Base-by-base conservation (phyloP, 2,797 vertebrate species). In the Prunella strophiata region DNA sequence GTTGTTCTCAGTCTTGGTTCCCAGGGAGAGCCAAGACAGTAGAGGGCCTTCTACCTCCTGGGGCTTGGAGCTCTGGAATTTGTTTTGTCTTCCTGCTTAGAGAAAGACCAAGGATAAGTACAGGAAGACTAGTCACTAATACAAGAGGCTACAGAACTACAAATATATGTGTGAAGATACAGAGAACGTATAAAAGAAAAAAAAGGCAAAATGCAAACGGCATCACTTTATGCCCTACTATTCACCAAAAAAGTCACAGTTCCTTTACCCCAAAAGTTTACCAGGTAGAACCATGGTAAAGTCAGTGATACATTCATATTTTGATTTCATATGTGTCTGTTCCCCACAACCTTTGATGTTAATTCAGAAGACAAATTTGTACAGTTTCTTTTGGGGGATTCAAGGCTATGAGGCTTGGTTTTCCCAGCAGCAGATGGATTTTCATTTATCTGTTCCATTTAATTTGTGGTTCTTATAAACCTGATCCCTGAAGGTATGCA, bases 381-480 rank as follows among this genome's bases (percentile, higher is more conserved):
- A 52, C 20, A 20, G 58, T 70, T 89, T 86, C 87, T 93, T 88
- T 66, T 52, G 66, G 82, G 79, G 59, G 7, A 48, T 81, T 89
- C 32, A 10, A n/a, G 87, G 29, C 70, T 91, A 2, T 68, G 72
- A 84, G 66, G 43, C 72, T 84, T 66, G 32, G n/a, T 91, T 92
- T 97, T 96, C 87, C 92, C 89, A 83, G 47, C 55, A 91, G 95
- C 85, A 88, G 89, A 59, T 91, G 91, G 76, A 82, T 94, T 95
- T 96, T 96, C 43, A 73, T 92, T 97, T 91, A 59, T 90, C 88
- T 93, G 34, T 95, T 92, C 82, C 55, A 66, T 96, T 94, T 94
- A 96, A 78, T 93, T 79, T 6, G 3, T 88, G 59, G 23, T 76
- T 91, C 66, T 75, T 86, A 92, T 75, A 85, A 95, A 95, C 76